phyloP scores from a whole-genome alignment of 64 coral and sea anemone species.

The Stylophora pistillata region DNA sequence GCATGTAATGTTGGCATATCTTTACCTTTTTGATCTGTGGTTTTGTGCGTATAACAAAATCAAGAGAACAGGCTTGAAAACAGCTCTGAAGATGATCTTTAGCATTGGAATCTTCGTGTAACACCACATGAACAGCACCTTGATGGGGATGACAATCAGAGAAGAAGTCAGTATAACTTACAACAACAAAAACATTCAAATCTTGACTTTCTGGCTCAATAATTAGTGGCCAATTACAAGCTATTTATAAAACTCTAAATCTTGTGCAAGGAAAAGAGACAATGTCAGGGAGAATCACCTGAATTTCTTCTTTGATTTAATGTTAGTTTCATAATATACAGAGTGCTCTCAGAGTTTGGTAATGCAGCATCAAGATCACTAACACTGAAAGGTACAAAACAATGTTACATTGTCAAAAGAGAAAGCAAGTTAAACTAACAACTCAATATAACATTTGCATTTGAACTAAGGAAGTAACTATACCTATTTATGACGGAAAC shows the following conservation, averaged over 20 bases:
- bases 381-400: conserved; percentile 43
- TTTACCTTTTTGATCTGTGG: conserved; percentile 46
- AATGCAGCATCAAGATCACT: conserved; percentile 78
- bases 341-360: conserved; percentile 75
- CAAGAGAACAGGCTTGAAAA: conserved; percentile 63
- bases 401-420: neutral
- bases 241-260: too few relatives aligned
- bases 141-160: neutral
- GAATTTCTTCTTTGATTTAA: conserved; percentile 24
- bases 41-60: conserved; percentile 45
- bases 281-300: conserved; percentile 36
- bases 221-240: too few relatives aligned
- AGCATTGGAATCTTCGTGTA: conserved; percentile 63
- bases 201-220: too few relatives aligned
- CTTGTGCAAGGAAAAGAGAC: too few relatives aligned
- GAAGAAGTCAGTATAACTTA: neutral
- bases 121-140: conserved; percentile 71
- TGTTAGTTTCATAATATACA: conserved; percentile 83
- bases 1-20: too few relatives aligned
- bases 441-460: neutral
- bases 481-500: conserved; percentile 74
- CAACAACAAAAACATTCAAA: neutral
- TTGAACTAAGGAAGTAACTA: too few relatives aligned
- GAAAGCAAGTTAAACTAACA: neutral
- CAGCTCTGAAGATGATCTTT: conserved; percentile 76